Evolutionary conservation across 2,888 invertebrate species (phyloP), one percentile per base, ranked within the genome.

Genomic region (Dryocosmus kuriphilus): DNA sequence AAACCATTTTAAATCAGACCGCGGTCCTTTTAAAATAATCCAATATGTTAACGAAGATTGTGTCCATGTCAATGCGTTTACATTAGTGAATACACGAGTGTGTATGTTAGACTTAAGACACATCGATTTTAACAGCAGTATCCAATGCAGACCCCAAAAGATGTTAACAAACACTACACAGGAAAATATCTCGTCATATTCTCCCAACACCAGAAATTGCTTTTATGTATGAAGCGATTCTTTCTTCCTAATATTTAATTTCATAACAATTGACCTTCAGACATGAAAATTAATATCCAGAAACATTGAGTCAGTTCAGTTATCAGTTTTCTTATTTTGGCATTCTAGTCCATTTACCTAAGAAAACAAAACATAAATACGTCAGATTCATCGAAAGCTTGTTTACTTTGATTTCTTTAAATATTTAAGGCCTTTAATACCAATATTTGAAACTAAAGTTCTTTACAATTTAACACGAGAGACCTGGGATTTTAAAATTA

Each of bases 31-130:
- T n/a, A n/a, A n/a, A n/a, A n/a, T n/a, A n/a, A n/a, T n/a, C n/a
- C n/a, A n/a, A n/a, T n/a, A n/a, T n/a, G n/a, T 46, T 51, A 84
- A 83, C 77, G 79, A 80, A 76, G 78, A 80, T 80, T 85, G 81
- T 85, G 85, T 83, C 83, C 83, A 82, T 83, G 86, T 86, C 87
- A 83, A 84, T 84, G 83, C 86, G 85, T 86, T 85, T 86, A 87
- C 86, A 86, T 82, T 87, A 84, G 82, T 83, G 77, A 82, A 83
- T 85, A 85, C 86, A 86, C 86, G 85, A 85, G 84, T 87, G 86
- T 88, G 86, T 87, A 85, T 86, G 86, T 85, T 88, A 86, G 85
- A 83, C 79, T 32, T 85, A 87, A 88, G 79, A 79, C 78, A 79
- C 76, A 77, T 84, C 79, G 81, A 82, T 84, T 83, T 65, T 71